Evolutionary conservation across 2,888 invertebrate genomes (phyloP).

Genomic region (Ceriagrion tenellum): DNA sequence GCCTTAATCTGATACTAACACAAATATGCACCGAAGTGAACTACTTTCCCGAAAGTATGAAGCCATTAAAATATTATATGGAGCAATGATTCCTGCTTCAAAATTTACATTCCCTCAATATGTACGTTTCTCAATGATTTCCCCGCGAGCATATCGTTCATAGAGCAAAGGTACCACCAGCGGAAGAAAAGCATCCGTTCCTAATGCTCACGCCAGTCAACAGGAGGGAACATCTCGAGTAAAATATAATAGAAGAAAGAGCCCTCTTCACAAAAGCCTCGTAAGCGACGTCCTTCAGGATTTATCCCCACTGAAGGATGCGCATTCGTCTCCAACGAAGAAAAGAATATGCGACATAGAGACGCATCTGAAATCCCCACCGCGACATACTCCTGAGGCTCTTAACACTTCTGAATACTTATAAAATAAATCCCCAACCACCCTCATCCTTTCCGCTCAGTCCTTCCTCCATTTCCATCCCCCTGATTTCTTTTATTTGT

Average conservation of each 20-base stretch:
- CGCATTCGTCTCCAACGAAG: constrained; percentile 9
- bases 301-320: not conserved
- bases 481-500: not conserved
- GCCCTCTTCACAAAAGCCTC: not conserved
- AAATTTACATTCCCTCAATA: too few species aligned
- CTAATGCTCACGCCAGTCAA: not conserved
- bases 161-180: too few species aligned
- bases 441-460: not conserved
- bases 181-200: not conserved
- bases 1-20: too few species aligned
- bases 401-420: constrained; percentile 28
- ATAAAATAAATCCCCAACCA: not conserved
- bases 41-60: too few species aligned
- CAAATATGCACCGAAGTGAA: too few species aligned
- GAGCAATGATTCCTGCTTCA: too few species aligned
- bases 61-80: too few species aligned
- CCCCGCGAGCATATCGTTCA: too few species aligned
- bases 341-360: not conserved
- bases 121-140: too few species aligned
- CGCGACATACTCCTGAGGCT: not conserved
- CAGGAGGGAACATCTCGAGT: not conserved
- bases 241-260: not conserved
- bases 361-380: not conserved
- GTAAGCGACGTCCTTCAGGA: constrained; percentile 21
- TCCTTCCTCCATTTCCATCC: not conserved